Percentiles rank a stretch among this genome's conserved stretches.
Conservation (phyloP, 2,797 vertebrate species). For the Enteromius trimaculatus region DNA sequence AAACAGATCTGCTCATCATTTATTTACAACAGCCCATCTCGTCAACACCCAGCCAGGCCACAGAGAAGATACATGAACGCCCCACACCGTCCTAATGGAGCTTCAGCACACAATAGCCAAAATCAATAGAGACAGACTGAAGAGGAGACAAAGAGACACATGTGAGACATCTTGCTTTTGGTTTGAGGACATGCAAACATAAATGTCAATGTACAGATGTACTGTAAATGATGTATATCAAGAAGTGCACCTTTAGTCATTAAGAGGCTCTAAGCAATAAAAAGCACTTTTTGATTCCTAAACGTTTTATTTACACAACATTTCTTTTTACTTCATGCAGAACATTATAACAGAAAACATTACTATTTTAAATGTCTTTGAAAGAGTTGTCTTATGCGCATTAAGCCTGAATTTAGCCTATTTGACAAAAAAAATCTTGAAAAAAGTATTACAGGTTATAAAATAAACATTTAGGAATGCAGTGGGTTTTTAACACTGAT, state of each 20-base stretch:
- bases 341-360: no score
- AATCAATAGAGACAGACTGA: background rate
- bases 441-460: no score
- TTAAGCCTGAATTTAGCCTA: no score
- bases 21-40: conserved; percentile 63
- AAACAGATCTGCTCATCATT: conserved; percentile 61
- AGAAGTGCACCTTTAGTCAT: background rate
- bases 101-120: background rate
- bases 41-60: conserved; percentile 36
- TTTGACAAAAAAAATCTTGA: no score
- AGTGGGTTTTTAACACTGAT: no score
- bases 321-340: no score
- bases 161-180: background rate
- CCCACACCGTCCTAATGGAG: background rate
- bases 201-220: background rate
- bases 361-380: no score
- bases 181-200: background rate
- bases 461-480: no score
- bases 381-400: no score
- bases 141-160: background rate
- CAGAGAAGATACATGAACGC: background rate
- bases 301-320: no score
- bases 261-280: no score
- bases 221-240: background rate
- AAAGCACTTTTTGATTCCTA: no score